A percentile compares a stretch with the other conserved stretches of the same genome.
phyloP scores from a whole-genome alignment of 2,888 invertebrate species.

The Agrochola circellaris region DNA sequence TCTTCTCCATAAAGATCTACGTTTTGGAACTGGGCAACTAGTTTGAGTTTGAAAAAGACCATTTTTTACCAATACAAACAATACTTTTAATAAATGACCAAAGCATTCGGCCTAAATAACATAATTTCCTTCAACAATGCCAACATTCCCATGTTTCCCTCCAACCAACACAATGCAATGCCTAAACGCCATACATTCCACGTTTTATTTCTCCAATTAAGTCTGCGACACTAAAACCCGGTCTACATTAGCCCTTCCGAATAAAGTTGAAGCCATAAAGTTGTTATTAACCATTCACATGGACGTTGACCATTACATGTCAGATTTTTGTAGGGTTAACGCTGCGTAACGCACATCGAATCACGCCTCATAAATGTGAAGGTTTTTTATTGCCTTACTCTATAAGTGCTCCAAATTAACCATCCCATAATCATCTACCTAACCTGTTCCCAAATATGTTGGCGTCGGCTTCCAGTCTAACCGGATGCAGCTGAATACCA shows the following conservation, averaged over 20 bases:
- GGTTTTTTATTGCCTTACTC: not conserved
- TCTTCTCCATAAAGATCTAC: no score
- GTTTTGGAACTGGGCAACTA: no score
- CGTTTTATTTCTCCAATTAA: constrained; percentile 65
- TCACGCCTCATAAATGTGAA: no score
- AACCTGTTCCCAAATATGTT: not conserved
- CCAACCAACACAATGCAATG: constrained; percentile 34
- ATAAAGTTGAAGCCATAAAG: constrained; percentile 58
- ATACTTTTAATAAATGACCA: not conserved
- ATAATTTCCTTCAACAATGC: constrained; percentile 33
- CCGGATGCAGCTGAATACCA: no score
- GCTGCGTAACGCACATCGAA: not conserved
- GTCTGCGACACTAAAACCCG: constrained; percentile 53
- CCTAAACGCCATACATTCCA: constrained; percentile 42
- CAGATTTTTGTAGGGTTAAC: constrained; percentile 23
- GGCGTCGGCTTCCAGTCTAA: no score
- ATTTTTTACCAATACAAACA: constrained; percentile 1
- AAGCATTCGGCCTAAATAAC: constrained; percentile 24
- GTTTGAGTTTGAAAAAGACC: no score
- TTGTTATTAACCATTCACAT: constrained; percentile 63
- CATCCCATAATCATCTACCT: not conserved
- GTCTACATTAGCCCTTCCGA: constrained; percentile 61
- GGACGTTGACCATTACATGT: constrained; percentile 11
- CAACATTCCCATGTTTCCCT: constrained; percentile 15
- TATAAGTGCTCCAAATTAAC: not conserved